phyloP scores from a whole-genome alignment of 1,140 invertebrate genomes.

The Lasioglossum baleicum region DNA sequence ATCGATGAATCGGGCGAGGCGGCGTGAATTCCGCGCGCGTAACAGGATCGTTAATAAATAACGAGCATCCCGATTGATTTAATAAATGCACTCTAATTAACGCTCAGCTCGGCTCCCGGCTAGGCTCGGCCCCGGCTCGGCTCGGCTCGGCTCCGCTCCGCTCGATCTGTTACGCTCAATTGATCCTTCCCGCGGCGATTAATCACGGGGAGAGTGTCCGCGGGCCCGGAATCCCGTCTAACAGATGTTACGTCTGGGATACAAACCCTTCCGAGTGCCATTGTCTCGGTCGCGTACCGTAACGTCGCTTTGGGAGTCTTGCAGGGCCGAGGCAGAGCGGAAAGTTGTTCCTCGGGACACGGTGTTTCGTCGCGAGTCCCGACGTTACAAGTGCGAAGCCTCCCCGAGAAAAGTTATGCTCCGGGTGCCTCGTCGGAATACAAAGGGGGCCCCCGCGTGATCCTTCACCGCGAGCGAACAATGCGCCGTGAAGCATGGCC shows the following conservation, averaged over 20 bases:
- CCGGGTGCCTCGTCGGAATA: conserved; percentile 59
- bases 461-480: conserved; percentile 59
- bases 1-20: conserved; percentile 30
- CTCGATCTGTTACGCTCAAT: conserved; percentile 17
- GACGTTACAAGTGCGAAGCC: conserved; percentile 63
- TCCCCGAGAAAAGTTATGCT: conserved; percentile 61
- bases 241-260: conserved; percentile 47
- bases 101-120: neutral
- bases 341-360: conserved; percentile 53
- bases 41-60: conserved; percentile 34
- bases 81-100: conserved; percentile 41
- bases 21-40: neutral
- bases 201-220: conserved; percentile 30
- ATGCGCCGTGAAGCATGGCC: conserved; percentile 59
- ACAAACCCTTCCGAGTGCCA: conserved; percentile 45
- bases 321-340: conserved; percentile 26
- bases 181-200: conserved; percentile 24
- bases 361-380: conserved; percentile 56
- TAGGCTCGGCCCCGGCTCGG: neutral
- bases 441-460: conserved; percentile 61
- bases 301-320: conserved; percentile 43
- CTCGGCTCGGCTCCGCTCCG: neutral
- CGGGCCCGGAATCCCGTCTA: conserved; percentile 31
- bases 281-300: conserved; percentile 53
- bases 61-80: conserved; percentile 22